Evolutionary conservation across 2,888 invertebrate species (phyloP).

Genomic region (Ligdia adustata): DNA sequence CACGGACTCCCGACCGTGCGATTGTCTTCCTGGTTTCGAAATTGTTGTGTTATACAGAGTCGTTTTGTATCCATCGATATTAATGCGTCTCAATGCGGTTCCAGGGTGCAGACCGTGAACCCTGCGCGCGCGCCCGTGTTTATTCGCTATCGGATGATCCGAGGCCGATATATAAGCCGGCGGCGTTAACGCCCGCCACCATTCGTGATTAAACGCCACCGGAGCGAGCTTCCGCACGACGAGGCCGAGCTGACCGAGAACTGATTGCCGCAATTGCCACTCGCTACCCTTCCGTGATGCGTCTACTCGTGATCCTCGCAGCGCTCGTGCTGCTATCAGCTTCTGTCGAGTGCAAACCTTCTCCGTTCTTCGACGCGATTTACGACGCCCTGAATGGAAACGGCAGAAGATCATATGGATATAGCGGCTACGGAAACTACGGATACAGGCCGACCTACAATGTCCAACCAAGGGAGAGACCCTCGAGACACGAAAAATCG

Average conservation of each 20-base stretch:
- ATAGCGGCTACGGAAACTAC: slow-evolving; percentile 53
- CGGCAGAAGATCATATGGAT: slow-evolving; percentile 64
- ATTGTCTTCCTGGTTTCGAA: slow-evolving; percentile 59
- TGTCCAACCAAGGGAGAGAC: slow-evolving; percentile 12
- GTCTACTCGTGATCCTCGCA: slow-evolving; percentile 46
- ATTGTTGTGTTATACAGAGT: slow-evolving; percentile 45
- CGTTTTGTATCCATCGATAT: slow-evolving; percentile 54
- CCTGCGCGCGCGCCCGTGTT: slow-evolving; percentile 66
- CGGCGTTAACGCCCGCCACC: slow-evolving; percentile 73
- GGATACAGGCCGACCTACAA: slow-evolving; percentile 32
- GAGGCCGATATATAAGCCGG: slow-evolving; percentile 81
- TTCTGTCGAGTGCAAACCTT: slow-evolving; percentile 49
- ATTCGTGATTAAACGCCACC: slow-evolving; percentile 76
- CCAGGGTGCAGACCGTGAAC: slow-evolving; percentile 80
- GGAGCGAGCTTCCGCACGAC: slow-evolving; percentile 71
- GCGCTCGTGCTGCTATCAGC: slow-evolving; percentile 49
- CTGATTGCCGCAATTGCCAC: slow-evolving; percentile 72
- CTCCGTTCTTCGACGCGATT: slow-evolving; percentile 76
- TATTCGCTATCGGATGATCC: slow-evolving; percentile 74
- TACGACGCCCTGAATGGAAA: slow-evolving; percentile 75
- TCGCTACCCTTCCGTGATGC: slow-evolving; percentile 72
- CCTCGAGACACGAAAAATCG: slow-evolving; percentile 75
- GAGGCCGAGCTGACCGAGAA: slow-evolving; percentile 73
- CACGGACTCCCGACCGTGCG: slow-evolving; percentile 39
- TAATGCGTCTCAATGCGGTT: slow-evolving; percentile 63